Evolutionary conservation across 53 echinoderm and acorn worm species (phyloP), one percentile per base, ranked within the genome.

Genomic region (Hippasteria phrygiana): DNA sequence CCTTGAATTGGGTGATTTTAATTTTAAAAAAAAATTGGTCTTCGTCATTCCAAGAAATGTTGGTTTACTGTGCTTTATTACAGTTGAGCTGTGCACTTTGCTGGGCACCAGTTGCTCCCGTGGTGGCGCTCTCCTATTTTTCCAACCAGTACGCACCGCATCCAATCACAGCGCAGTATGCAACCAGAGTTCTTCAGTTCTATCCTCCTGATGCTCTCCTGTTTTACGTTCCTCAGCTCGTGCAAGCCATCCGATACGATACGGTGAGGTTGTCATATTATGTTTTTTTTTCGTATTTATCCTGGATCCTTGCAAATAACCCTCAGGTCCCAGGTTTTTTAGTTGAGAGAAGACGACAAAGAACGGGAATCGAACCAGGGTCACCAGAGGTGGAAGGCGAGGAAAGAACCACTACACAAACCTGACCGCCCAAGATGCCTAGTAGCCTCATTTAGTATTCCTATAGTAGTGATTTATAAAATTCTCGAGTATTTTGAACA

Each of bases 221-320:
- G 33, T 97, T 96, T 84, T 96, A 95, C 46, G 96, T 96, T 1
- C 98, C 98, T 65, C 98, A 97, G 90, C 90, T 97, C 28, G 98
- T 96, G n/a, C 98, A 96, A 80, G 98, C 98, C 5, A 90, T 97
- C 53, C 87, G 98, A 97, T 97, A 97, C 77, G 97, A 97, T 77
- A 92, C 94, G 34, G 95, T 97, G 64, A 88, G n/a, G n/a, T n/a
- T n/a, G n/a, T n/a, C n/a, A n/a, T n/a, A n/a, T n/a, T n/a, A n/a
- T 88, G 72, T 63, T 63, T 31, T 29, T 63, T 3, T 63, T 0
- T 9, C 5, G 32, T 13, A 8, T 26, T 12, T 18, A 2, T 63
- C 64, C 11, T 63, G 14, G 0, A 14, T 0, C 29, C 64, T 63
- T 63, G n/a, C n/a, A n/a, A n/a, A n/a, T n/a, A n/a, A n/a, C n/a